phyloP scores from a whole-genome alignment of 2,113 vertebrate species.

The Nothobranchius furzeri region DNA sequence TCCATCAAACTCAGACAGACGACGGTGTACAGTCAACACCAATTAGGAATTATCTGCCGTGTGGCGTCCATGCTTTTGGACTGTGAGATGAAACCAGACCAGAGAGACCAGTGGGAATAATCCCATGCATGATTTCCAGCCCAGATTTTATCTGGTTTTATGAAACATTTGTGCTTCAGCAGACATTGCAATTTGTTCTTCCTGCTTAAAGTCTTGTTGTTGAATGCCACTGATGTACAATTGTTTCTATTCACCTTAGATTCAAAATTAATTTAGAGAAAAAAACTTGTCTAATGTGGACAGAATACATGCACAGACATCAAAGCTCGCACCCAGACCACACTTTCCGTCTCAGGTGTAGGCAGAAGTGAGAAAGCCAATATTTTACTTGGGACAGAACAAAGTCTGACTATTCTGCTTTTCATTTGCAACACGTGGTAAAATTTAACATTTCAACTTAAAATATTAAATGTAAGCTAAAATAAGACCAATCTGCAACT shows the following conservation, averaged over 20 bases:
- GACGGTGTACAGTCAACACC: neutral
- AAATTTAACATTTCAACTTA: constrained; percentile 18
- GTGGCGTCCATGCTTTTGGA: neutral
- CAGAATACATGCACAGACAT: constrained; percentile 66
- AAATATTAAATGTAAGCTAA: neutral
- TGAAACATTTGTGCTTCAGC: constrained; percentile 13
- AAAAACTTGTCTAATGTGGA: constrained; percentile 65
- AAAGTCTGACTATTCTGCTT: constrained; percentile 21
- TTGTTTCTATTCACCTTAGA: constrained; percentile 72
- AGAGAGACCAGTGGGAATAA: too few species aligned
- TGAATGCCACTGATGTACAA: constrained; percentile 49
- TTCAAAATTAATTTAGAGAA: constrained; percentile 69
- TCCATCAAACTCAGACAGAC: neutral
- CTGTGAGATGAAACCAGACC: neutral
- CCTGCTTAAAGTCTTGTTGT: constrained; percentile 50
- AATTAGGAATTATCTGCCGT: neutral
- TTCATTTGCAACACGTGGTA: constrained; percentile 35
- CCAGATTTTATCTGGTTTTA: too few species aligned
- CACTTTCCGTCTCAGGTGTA: constrained; percentile 66
- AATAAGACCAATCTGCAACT: too few species aligned
- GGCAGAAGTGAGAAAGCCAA: constrained; percentile 54
- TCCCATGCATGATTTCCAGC: too few species aligned
- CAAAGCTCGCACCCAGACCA: constrained; percentile 67
- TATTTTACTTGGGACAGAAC: constrained; percentile 49
- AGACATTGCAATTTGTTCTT: constrained; percentile 52